Base-by-base conservation (phyloP, 2,888 invertebrate species). In the Cistogaster globosa region DNA sequence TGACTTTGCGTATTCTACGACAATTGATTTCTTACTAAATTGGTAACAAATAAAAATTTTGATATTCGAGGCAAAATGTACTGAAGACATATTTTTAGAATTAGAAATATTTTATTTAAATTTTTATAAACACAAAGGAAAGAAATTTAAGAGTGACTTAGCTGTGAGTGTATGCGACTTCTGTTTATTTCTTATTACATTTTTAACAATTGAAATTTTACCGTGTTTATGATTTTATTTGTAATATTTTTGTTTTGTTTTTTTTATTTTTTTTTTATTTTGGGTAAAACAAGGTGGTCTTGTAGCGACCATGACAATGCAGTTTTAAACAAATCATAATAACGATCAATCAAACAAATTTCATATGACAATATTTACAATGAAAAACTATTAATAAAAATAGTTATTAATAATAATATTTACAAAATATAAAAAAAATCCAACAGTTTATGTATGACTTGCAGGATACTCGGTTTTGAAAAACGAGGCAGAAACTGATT, bases 251-350 rank as follows among this genome's bases (percentile, higher is more conserved):
- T 60, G 26, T 38, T 51, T 26, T 53, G 42, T 42, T 8, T 20
- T 42, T 57, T 18, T 9, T 26, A 58, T 22, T 71, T n/a, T 58
- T 48, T 48, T 58, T 26, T 38, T 16, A 1, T 7, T 36, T 42
- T 58, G 20, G 26, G 4, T 53, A 42, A 11, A 2, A 42, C 2
- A 42, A 12, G 80, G 80, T 80, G 80, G 80, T 80, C 80, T 38
- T n/a, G 16, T 16, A 26, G 60, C 57, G 12, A 16, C 6, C 63
- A 77, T 84, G 84, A 84, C 72, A 68, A 42, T 62, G 80, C 84
- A 84, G 62, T 38, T 83, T 67, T 48, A n/a, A 18, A 72, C 8
- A 72, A 62, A 63, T 48, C 58, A 18, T 20, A 36, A 16, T n/a
- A 63, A 1, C 69, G 18, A 84, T 83, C 83, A 42, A 74, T 67